Conservation (phyloP, 2,113 vertebrate species). For the Osmerus eperlanus region DNA sequence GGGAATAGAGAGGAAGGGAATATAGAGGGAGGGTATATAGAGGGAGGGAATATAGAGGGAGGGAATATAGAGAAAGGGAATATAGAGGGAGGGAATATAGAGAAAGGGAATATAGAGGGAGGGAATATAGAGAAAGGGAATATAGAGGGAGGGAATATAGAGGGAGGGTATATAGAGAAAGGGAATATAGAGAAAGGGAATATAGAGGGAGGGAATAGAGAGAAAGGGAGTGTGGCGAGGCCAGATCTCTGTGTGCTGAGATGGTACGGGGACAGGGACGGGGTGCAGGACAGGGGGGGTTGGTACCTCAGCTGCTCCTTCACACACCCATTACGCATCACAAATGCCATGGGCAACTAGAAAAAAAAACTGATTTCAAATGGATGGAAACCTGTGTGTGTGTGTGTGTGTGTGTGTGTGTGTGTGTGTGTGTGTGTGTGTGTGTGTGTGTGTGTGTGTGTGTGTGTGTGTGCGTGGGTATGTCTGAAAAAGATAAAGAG, state of each 20-base stretch:
- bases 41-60: not conserved
- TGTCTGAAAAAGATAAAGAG: not conserved
- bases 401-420: not conserved
- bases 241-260: too few relatives aligned
- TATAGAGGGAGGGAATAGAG: not conserved
- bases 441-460: conserved; percentile 2
- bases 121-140: not conserved
- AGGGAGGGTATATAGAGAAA: not conserved
- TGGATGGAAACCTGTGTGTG: not conserved
- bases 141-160: not conserved
- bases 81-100: not conserved
- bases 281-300: not conserved
- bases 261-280: too few relatives aligned
- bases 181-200: not conserved
- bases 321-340: conserved; percentile 1
- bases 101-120: not conserved
- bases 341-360: not conserved
- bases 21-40: not conserved
- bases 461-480: not conserved
- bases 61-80: not conserved
- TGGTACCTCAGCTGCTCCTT: not conserved
- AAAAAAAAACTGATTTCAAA: not conserved
- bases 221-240: too few relatives aligned
- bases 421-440: not conserved
- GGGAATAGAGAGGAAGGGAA: not conserved